A percentile compares a stretch with the other conserved stretches of the same genome.
These are phyloP conservation scores for Panthera uncia DNA, from an alignment of 2,113 vertebrate species.

Conservation along the genomic window DNA sequence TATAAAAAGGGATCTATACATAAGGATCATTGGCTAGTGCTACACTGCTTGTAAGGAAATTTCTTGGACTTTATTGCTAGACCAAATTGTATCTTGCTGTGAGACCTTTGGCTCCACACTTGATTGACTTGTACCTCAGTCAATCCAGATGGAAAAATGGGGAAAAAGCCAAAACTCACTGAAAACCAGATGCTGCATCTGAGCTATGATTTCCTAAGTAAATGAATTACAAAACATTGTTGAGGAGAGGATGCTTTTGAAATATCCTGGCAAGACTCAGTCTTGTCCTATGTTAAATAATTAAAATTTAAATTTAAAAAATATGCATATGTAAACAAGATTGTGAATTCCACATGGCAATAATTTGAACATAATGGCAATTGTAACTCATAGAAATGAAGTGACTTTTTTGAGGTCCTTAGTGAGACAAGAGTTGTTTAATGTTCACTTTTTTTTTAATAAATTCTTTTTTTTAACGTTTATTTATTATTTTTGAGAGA, in stretches of 20 bases:
- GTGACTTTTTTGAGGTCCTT: background rate
- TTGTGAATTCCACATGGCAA: background rate
- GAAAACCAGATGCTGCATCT: slow-evolving; percentile 51
- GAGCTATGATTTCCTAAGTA: slow-evolving; percentile 56
- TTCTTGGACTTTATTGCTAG: background rate
- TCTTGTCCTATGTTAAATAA: slow-evolving; percentile 23
- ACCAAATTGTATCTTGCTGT: background rate
- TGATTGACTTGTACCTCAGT: slow-evolving; percentile 52
- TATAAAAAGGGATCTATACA: background rate
- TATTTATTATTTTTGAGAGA: too few species aligned
- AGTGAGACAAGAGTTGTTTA: background rate
- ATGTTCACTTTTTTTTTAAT: too few species aligned
- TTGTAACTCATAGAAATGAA: background rate
- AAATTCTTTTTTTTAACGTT: too few species aligned
- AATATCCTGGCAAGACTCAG: slow-evolving; percentile 31
- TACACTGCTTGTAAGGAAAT: background rate
- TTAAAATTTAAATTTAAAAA: background rate
- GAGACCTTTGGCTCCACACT: slow-evolving; percentile 27
- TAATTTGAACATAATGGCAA: background rate
- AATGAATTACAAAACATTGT: slow-evolving; percentile 65
- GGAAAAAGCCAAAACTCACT: slow-evolving; percentile 30
- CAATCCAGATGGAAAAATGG: slow-evolving; percentile 42
- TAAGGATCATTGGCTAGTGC: background rate
- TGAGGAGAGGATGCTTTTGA: slow-evolving; percentile 46
- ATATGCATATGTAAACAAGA: background rate